phyloP scores from a whole-genome alignment of 2,797 vertebrate genomes.

The Discoglossus pictus region DNA sequence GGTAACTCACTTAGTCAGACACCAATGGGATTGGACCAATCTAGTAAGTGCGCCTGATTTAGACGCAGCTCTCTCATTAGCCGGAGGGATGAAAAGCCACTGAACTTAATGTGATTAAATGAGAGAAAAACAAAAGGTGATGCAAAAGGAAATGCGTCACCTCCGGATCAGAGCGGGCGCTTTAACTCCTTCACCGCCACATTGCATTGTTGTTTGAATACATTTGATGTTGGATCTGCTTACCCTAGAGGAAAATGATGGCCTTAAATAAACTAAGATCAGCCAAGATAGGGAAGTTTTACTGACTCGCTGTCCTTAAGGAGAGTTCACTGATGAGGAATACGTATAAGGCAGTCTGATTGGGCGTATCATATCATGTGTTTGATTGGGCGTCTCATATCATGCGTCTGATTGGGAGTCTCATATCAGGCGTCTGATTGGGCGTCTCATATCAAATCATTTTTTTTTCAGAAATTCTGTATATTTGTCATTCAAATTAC shows the following conservation, averaged over 20 bases:
- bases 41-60: not conserved
- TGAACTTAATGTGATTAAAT: slow-evolving; percentile 42
- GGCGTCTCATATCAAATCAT: too few species aligned
- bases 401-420: too few species aligned
- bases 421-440: too few species aligned
- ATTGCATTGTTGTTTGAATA: slow-evolving; percentile 15
- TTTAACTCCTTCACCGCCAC: slow-evolving; percentile 11
- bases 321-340: slow-evolving; percentile 2
- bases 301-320: slow-evolving; percentile 16
- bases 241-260: slow-evolving; percentile 30
- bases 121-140: slow-evolving; percentile 34
- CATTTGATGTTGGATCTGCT: slow-evolving; percentile 18
- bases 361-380: too few species aligned
- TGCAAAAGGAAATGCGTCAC: slow-evolving; percentile 30
- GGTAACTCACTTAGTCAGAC: not conserved
- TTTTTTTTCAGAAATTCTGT: too few species aligned
- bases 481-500: too few species aligned
- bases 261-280: slow-evolving; percentile 27
- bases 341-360: too few species aligned
- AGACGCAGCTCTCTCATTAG: slow-evolving; percentile 6
- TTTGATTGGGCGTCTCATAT: too few species aligned
- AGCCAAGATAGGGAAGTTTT: slow-evolving; percentile 24
- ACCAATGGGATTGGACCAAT: not conserved
- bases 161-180: slow-evolving; percentile 28
- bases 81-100: slow-evolving; percentile 12